Percentiles rank a stretch among this genome's conserved stretches.
Conservation (phyloP, 2,113 vertebrate genomes). For the Tretioscincus oriximinensis region DNA sequence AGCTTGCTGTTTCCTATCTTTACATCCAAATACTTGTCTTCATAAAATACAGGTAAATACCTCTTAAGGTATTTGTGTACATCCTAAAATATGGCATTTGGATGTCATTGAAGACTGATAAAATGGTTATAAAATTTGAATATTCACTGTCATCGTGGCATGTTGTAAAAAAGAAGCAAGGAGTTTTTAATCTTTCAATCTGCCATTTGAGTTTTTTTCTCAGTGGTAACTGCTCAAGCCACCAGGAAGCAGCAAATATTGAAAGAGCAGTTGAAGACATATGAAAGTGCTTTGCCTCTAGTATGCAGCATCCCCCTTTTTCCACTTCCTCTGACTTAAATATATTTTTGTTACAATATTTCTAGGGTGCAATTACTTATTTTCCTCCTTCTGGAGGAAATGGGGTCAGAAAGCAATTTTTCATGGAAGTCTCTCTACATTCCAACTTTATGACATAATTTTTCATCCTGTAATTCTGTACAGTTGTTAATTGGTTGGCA, state of each 20-base stretch:
- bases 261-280: neutral
- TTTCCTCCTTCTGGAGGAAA: neutral
- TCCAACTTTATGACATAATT: neutral
- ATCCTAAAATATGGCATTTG: too few species aligned
- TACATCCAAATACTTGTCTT: neutral
- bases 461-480: neutral
- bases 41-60: neutral
- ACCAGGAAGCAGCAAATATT: slow-evolving; percentile 67
- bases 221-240: slow-evolving; percentile 17
- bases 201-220: neutral
- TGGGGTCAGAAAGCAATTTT: accelerated
- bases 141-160: neutral
- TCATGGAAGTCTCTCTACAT: neutral
- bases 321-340: neutral
- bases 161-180: neutral
- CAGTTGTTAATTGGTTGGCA: neutral
- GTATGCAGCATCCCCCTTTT: accelerated
- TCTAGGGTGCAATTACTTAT: neutral
- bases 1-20: neutral
- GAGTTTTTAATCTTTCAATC: neutral
- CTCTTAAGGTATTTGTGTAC: neutral
- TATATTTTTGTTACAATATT: accelerated
- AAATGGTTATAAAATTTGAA: neutral
- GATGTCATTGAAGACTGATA: neutral
- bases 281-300: neutral